Evolutionary conservation across 2,888 invertebrate genomes (phyloP), one percentile per base, ranked within the genome.

Genomic region (Congeria kusceri): DNA sequence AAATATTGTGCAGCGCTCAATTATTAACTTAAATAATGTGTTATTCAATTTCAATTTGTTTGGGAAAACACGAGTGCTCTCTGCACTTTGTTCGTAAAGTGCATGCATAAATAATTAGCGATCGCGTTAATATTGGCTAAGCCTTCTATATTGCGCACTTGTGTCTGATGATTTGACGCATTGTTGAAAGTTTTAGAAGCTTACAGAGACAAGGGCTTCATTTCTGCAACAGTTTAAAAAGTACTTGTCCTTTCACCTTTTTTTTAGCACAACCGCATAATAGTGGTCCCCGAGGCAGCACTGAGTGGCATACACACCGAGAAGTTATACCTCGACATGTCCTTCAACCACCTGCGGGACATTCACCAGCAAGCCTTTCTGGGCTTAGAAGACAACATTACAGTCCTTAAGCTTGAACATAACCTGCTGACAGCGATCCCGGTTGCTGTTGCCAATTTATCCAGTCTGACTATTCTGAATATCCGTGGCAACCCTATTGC

Each of bases 271-370:
- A 69, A 69, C n/a, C 69, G 62, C 9, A 62, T 69, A 15, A 29
- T 62, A 29, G 32, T 69, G 13, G 53, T 69, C 11, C 69, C 49
- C 20, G 27, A 59, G 32, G 23, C 49, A 9, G 28, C 69, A 9
- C 61, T 69, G 23, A 28, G 27, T 11, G 68, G 62, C n/a, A 61
- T 69, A n/a, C 28, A 62, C 18, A 29, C 69, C 3, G 69, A 61
- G 32, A 61, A 69, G 27, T 1, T 69, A 18, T 69, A 69, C n/a
- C 25, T 69, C n/a, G 69, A 69, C 39, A 49, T 69, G 47, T 69
- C 69, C n/a, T 28, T 27, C 28, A 69, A 62, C 25, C 1, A 53
- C 13, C 20, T 69, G 20, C 49, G 53, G 11, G 39, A 53, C 49
- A 53, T 69, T 15, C 61, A 53, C 18, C 61, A 47, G 3, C 25